Evolutionary conservation across 2,113 vertebrate genomes (phyloP), one percentile per base, ranked within the genome.

Genomic region (Eudyptes chrysolophus): DNA sequence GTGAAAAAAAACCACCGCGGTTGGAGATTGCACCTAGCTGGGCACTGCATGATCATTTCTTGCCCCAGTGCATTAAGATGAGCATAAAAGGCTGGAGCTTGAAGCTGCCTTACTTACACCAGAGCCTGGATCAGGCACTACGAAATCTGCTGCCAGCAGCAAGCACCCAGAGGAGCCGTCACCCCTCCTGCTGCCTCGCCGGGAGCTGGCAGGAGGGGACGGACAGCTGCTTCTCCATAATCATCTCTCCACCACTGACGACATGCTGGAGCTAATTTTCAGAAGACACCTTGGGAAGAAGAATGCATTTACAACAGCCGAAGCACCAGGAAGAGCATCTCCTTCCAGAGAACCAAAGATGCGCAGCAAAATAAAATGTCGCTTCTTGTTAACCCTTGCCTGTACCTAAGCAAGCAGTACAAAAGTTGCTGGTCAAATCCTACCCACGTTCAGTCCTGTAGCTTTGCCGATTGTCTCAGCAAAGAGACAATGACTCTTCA

Each of bases 211-310:
- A 95, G 89, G 92, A 94, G 92, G 84, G 94, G 87, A 96, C 4
- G 8, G 97, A 95, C 96, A 95, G 97, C 97, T 97, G 95, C 95
- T 97, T 80, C 95, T 97, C 97, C 97, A 97, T 96, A 94, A 96
- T 94, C 95, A 94, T 96, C 90, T 93, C 92, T 65, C 93, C 81
- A 91, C 83, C 49, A 61, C 91, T 83, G 92, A 93, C 38, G 36
- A 87, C 93, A 70, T 54, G 82, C 94, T 88, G 92, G 84, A 95
- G 96, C 74, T 85, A 46, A 74, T 87, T 96, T 96, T 87, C 96
- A 80, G 94, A 74, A 96, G 94, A 89, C 92, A 96, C 93, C 96
- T 96, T 96, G 87, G 94, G 93, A 97, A 94, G 96, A 96, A 96
- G 96, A 93, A 96, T 70, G 91, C 66, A 30, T 94, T 94, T 96